A percentile compares a stretch with the other conserved stretches of the same genome.
Evolutionary conservation across 1,140 invertebrate species (phyloP).

Genomic region (Varroa destructor): DNA sequence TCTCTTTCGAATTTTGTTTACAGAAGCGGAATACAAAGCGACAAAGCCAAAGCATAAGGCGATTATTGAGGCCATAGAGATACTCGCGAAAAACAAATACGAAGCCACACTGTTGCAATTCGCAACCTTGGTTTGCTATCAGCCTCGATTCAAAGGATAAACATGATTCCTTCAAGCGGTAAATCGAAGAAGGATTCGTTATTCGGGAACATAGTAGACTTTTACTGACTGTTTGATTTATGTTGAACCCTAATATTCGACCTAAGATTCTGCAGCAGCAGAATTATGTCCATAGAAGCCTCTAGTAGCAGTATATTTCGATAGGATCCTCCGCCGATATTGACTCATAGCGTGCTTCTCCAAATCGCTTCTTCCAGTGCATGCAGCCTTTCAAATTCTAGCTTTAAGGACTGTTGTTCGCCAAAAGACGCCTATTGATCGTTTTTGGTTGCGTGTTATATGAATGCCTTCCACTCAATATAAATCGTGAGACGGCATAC

Average conservation of each 20-base stretch:
- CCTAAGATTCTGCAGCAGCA: too few relatives aligned
- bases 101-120: background rate
- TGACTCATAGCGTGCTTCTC: too few relatives aligned
- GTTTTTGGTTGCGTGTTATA: too few relatives aligned
- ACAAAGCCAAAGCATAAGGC: constrained; percentile 9
- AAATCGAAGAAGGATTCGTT: constrained; percentile 15
- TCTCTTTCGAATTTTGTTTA: background rate
- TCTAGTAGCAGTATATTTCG: too few relatives aligned
- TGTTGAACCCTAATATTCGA: too few relatives aligned
- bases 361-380: too few relatives aligned
- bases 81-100: constrained; percentile 6
- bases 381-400: too few relatives aligned
- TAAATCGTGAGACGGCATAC: background rate
- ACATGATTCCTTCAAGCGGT: constrained; percentile 10
- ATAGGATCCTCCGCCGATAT: too few relatives aligned
- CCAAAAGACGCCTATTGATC: too few relatives aligned
- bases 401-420: too few relatives aligned
- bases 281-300: too few relatives aligned
- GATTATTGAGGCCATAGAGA: background rate
- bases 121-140: constrained; percentile 20
- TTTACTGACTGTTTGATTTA: too few relatives aligned
- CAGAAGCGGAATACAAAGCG: constrained; percentile 14
- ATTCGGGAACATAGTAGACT: background rate
- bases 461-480: background rate
- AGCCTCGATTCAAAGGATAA: constrained; percentile 2